phyloP scores from a whole-genome alignment of 2,113 vertebrate genomes.

The Bucco capensis region DNA sequence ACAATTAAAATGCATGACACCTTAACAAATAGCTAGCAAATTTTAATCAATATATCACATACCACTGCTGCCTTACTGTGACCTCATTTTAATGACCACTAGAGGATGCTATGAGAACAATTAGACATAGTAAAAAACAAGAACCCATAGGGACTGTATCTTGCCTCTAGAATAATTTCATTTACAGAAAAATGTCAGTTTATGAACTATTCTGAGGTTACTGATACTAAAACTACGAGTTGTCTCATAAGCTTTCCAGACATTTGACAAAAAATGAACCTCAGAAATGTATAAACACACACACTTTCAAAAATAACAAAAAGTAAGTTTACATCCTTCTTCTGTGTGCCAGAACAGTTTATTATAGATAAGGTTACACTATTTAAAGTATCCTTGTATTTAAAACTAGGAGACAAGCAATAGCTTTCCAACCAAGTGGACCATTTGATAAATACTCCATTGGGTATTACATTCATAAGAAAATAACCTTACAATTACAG shows the following conservation, averaged over 20 bases:
- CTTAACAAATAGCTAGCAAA: neutral
- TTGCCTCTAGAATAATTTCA: neutral
- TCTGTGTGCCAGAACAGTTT: neutral
- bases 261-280: neutral
- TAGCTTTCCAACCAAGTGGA: neutral
- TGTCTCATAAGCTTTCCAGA: neutral
- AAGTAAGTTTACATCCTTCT: constrained; percentile 1
- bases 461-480: neutral
- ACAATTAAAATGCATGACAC: neutral
- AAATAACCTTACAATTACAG: neutral
- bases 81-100: constrained; percentile 50
- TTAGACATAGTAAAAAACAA: neutral
- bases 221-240: neutral
- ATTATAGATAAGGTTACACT: neutral
- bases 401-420: neutral
- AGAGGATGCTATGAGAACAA: constrained; percentile 65
- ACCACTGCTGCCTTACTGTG: neutral
- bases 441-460: neutral
- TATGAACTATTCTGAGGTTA: neutral
- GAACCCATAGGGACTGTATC: neutral
- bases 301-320: constrained; percentile 5
- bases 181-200: neutral
- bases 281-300: neutral
- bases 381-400: neutral
- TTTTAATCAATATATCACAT: neutral